Conservation (phyloP, 2,797 vertebrate species). For the Dendrocincla fuliginosa region DNA sequence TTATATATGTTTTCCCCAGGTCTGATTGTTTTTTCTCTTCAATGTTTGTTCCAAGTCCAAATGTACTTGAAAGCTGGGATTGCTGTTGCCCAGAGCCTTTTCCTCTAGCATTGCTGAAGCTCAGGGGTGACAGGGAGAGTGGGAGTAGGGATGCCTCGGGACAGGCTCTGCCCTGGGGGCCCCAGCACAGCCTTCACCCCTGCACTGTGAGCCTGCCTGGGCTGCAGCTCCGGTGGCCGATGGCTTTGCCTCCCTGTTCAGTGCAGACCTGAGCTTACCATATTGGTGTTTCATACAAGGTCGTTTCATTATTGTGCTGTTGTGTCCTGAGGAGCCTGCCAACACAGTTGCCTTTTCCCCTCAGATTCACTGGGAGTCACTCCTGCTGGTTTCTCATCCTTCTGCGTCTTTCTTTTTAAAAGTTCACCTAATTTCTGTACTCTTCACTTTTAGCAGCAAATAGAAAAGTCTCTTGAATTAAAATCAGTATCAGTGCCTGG, state of each 20-base stretch:
- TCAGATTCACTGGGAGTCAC: background rate
- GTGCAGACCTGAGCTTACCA: background rate
- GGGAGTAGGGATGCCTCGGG: rapidly evolving
- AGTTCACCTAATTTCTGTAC: background rate
- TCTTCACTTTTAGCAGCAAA: background rate
- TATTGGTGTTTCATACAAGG: background rate
- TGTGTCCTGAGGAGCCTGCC: background rate
- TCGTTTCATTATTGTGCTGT: background rate
- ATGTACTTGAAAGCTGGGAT: background rate
- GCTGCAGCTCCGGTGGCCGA: background rate
- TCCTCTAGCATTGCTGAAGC: background rate
- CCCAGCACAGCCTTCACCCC: rapidly evolving
- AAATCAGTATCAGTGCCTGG: background rate
- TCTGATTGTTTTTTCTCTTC: background rate
- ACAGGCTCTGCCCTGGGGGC: background rate
- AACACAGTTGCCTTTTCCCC: background rate
- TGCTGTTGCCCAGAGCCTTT: background rate
- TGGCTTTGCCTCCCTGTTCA: rapidly evolving
- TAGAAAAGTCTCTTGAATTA: background rate
- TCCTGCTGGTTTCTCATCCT: background rate
- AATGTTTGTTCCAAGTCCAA: background rate
- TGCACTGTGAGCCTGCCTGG: rapidly evolving
- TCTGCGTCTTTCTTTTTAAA: background rate
- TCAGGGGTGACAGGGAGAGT: background rate
- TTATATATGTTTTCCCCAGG: background rate